Percentiles rank a stretch among this genome's conserved stretches.
phyloP scores from a whole-genome alignment of 2,113 vertebrate species.

The Podarcis raffonei region DNA sequence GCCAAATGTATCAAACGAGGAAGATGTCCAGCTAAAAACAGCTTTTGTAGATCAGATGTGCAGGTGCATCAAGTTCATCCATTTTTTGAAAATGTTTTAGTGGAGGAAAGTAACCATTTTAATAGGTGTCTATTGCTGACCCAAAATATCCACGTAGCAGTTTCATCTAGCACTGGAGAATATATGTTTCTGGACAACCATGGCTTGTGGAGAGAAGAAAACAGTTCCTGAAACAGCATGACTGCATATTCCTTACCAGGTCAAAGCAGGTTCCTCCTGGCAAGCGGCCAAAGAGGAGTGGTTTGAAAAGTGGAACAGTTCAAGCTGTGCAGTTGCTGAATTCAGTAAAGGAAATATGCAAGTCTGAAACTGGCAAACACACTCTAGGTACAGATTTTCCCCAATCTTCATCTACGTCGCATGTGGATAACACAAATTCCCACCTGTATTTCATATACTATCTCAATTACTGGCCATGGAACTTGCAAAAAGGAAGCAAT shows the following conservation, averaged over 20 bases:
- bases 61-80: constrained; percentile 3
- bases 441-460: not conserved
- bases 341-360: fast-evolving
- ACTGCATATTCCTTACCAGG: not conserved
- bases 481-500: constrained; percentile 15
- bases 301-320: not conserved
- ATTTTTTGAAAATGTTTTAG: not conserved
- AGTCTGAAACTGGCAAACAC: not conserved
- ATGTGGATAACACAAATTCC: constrained; percentile 4
- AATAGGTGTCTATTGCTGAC: not conserved
- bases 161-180: not conserved
- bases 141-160: fast-evolving
- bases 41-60: constrained; percentile 16
- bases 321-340: not conserved
- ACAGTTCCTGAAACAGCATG: not conserved
- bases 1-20: not conserved
- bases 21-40: constrained; percentile 5
- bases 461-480: not conserved
- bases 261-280: fast-evolving
- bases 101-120: not conserved
- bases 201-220: not conserved
- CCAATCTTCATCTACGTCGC: not conserved
- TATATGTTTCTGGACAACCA: not conserved
- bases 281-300: not conserved
- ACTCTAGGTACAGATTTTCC: not conserved